Evolutionary conservation across 2,797 vertebrate genomes (phyloP).

Genomic region (Pantherophis alleghaniensis): DNA sequence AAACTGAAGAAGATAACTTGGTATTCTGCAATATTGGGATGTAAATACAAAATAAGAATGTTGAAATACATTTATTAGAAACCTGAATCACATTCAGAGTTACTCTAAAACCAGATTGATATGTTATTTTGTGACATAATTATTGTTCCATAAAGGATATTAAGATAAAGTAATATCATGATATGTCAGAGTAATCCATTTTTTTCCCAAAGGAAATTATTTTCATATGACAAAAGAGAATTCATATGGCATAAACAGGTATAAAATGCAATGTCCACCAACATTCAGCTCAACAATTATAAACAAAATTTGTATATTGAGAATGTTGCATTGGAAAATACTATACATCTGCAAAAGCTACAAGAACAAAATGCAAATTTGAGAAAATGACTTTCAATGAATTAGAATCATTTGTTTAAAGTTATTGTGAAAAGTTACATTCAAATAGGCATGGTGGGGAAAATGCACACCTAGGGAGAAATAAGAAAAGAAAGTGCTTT

Average conservation of each 20-base stretch:
- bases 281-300: background rate
- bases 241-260: background rate
- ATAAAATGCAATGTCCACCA: background rate
- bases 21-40: background rate
- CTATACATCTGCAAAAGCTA: background rate
- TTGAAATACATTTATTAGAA: background rate
- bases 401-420: background rate
- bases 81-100: background rate
- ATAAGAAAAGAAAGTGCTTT: background rate
- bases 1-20: background rate
- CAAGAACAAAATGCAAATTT: background rate
- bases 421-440: background rate
- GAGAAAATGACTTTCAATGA: background rate
- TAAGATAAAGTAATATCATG: background rate
- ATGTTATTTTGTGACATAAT: background rate
- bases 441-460: background rate
- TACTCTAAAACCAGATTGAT: background rate
- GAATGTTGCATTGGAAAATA: background rate
- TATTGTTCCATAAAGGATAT: background rate
- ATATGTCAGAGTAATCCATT: background rate
- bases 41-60: background rate
- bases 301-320: background rate
- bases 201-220: background rate
- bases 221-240: background rate
- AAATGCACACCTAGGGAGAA: background rate